Evolutionary conservation across 2,797 vertebrate genomes (phyloP).

Genomic region (Hoplostethus atlanticus): DNA sequence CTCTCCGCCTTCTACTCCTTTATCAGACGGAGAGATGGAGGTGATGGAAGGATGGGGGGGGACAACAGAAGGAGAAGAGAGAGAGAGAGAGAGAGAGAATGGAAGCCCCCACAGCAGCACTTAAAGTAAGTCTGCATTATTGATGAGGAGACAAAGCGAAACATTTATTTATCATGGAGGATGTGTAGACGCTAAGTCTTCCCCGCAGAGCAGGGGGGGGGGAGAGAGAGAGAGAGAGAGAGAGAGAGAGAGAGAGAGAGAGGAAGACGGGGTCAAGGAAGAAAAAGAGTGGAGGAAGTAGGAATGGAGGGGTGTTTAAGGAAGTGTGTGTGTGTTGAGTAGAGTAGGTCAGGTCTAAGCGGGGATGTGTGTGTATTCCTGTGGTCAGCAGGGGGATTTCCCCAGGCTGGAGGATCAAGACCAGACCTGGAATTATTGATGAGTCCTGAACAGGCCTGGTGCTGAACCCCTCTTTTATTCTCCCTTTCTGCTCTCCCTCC

Average conservation of each 20-base stretch:
- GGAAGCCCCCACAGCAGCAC: constrained; percentile 88
- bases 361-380: constrained; percentile 60
- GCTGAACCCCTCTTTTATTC: constrained; percentile 31
- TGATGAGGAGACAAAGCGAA: constrained; percentile 90
- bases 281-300: constrained; percentile 27
- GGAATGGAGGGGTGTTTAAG: constrained; percentile 20
- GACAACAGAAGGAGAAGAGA: constrained; percentile 42
- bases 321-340: constrained; percentile 45
- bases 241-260: constrained; percentile 23
- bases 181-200: constrained; percentile 61
- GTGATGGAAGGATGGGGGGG: constrained; percentile 41
- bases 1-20: constrained; percentile 40
- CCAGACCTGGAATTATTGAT: constrained; percentile 67
- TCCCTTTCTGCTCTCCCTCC: not conserved
- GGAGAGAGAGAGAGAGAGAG: constrained; percentile 17
- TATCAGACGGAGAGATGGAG: constrained; percentile 48
- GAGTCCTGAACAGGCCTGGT: constrained; percentile 54
- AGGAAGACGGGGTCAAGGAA: constrained; percentile 55
- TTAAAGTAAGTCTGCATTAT: constrained; percentile 93
- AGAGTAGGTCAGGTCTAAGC: constrained; percentile 66
- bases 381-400: constrained; percentile 67
- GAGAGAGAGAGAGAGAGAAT: constrained; percentile 61
- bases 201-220: constrained; percentile 57
- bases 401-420: constrained; percentile 63
- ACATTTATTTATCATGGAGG: constrained; percentile 90